These are phyloP conservation scores for Villa cingulata DNA, from an alignment of 2,888 invertebrate genomes.

Conservation along the genomic window DNA sequence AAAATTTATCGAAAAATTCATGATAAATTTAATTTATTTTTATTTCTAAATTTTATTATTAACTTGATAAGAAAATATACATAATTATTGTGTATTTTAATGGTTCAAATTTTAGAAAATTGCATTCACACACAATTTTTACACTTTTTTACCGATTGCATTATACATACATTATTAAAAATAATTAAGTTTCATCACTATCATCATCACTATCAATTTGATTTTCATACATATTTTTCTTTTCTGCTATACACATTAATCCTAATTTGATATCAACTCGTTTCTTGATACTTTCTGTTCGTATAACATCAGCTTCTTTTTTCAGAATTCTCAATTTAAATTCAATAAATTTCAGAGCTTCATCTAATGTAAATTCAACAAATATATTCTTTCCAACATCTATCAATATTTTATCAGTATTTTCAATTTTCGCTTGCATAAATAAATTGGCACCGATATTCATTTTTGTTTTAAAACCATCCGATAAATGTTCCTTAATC, in stretches of 20 bases:
- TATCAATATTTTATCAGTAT: constrained; percentile 51
- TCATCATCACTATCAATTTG: too few relatives aligned
- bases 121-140: too few relatives aligned
- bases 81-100: too few relatives aligned
- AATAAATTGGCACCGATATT: constrained; percentile 78
- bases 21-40: too few relatives aligned
- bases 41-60: too few relatives aligned
- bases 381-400: constrained; percentile 64
- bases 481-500: constrained; percentile 41
- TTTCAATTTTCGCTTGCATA: constrained; percentile 58
- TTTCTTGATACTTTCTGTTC: constrained; percentile 52
- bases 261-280: constrained; percentile 69
- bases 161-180: too few relatives aligned
- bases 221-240: too few relatives aligned
- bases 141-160: too few relatives aligned
- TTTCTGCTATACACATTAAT: constrained; percentile 51
- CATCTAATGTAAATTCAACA: constrained; percentile 54
- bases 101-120: too few relatives aligned
- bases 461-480: constrained; percentile 52
- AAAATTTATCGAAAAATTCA: too few relatives aligned
- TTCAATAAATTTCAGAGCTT: constrained; percentile 58
- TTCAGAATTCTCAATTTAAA: constrained; percentile 52
- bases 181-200: too few relatives aligned
- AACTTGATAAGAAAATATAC: too few relatives aligned
- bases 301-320: constrained; percentile 45